phyloP scores from a whole-genome alignment of 2,113 vertebrate genomes.

The Lucifuga dentata region DNA sequence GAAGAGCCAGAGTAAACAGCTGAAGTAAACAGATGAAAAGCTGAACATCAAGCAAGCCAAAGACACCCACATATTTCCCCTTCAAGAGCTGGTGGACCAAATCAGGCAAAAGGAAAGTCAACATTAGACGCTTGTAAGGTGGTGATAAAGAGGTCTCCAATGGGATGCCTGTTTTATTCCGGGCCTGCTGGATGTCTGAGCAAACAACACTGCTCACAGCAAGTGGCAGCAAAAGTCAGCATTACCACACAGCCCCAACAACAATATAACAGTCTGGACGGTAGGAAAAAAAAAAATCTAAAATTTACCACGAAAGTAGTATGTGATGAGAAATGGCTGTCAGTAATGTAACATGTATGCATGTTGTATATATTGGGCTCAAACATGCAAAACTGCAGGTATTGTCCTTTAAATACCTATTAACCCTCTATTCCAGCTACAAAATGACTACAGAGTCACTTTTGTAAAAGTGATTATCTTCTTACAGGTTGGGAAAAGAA shows the following conservation, averaged over 20 bases:
- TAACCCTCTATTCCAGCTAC: conserved; percentile 21
- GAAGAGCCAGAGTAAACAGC: not conserved
- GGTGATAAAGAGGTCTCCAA: not conserved
- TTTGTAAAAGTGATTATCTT: conserved; percentile 18
- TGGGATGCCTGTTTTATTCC: not conserved
- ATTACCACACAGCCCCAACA: not conserved
- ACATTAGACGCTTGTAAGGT: not conserved
- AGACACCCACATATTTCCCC: not conserved
- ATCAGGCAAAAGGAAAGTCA: not conserved
- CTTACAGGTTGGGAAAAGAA: conserved; percentile 20
- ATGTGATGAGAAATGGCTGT: too few species aligned
- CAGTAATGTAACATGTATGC: too few species aligned
- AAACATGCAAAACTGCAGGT: too few species aligned
- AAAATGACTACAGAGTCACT: not conserved
- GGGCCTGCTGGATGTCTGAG: too few species aligned
- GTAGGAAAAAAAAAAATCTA: too few species aligned
- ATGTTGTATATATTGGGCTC: too few species aligned
- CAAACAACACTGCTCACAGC: too few species aligned
- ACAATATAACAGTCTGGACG: too few species aligned
- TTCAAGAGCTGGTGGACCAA: not conserved
- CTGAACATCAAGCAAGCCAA: not conserved
- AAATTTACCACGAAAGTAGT: too few species aligned
- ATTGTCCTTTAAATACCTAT: conserved; percentile 2
- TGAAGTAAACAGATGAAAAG: not conserved
- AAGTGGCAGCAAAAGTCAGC: conserved; percentile 2